phyloP scores from a whole-genome alignment of 2,113 vertebrate genomes.

The Ciconia boyciana region DNA sequence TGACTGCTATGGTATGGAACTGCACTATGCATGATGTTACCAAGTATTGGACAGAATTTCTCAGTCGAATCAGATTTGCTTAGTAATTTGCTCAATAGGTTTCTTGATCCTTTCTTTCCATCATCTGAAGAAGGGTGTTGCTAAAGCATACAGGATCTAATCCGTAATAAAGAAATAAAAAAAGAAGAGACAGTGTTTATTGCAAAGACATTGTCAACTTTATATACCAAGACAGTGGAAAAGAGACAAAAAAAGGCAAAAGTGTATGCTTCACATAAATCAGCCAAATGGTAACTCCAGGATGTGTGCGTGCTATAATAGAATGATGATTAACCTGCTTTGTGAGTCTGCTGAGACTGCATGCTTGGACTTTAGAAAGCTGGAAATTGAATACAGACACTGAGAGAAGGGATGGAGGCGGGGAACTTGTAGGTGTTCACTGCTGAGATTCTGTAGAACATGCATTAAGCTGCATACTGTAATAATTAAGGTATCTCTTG shows the following conservation, averaged over 20 bases:
- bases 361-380: not conserved
- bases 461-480: conserved; percentile 28
- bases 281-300: not conserved
- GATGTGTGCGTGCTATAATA: not conserved
- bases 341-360: not conserved
- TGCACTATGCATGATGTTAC: not conserved
- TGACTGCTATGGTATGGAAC: not conserved
- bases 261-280: not conserved
- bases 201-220: not conserved
- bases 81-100: not conserved
- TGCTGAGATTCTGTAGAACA: conserved; percentile 13
- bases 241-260: not conserved
- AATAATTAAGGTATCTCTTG: conserved; percentile 62
- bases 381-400: conserved; percentile 44
- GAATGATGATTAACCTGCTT: not conserved
- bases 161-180: not conserved
- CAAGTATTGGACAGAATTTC: not conserved
- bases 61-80: not conserved
- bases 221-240: not conserved
- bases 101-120: not conserved
- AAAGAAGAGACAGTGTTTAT: not conserved
- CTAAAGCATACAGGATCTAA: not conserved
- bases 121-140: not conserved
- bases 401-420: not conserved
- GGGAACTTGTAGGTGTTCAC: conserved; percentile 13